Evolutionary conservation across 2,113 vertebrate species (phyloP).

Genomic region (Entelurus aequoreus): DNA sequence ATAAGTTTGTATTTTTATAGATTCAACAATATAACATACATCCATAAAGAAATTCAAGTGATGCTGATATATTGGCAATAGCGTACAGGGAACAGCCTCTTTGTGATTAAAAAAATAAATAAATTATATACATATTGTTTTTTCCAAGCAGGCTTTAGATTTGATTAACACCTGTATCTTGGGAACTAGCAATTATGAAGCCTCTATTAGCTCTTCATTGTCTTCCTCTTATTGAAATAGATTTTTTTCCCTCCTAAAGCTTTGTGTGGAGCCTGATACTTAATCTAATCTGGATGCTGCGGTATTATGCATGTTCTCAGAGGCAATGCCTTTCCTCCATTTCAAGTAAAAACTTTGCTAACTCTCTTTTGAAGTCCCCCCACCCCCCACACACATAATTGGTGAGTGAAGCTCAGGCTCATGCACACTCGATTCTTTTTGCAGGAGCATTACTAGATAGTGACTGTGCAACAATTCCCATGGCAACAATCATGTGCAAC

Average conservation of each 20-base stretch:
- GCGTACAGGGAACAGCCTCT: conserved; percentile 32
- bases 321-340: conserved; percentile 44
- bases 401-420: conserved; percentile 48
- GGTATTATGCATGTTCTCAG: conserved; percentile 48
- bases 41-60: conserved; percentile 46
- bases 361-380: conserved; percentile 52
- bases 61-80: conserved; percentile 44
- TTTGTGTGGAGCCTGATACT: conserved; percentile 38
- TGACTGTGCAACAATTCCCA: conserved; percentile 73
- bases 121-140: conserved; percentile 28
- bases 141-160: conserved; percentile 56
- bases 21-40: too few species aligned
- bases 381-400: conserved; percentile 52
- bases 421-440: conserved; percentile 37
- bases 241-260: conserved; percentile 52
- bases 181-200: conserved; percentile 69
- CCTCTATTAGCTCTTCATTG: conserved; percentile 67
- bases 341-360: conserved; percentile 39
- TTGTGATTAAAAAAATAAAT: conserved; percentile 43
- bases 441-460: conserved; percentile 61
- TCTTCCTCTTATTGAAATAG: conserved; percentile 66
- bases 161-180: conserved; percentile 71
- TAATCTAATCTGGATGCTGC: conserved; percentile 62
- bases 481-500: conserved; percentile 74
- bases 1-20: conserved; percentile 29